These are phyloP conservation scores for Pterocles orientalis DNA, from an alignment of 2,113 vertebrate species.

Conservation along the genomic window DNA sequence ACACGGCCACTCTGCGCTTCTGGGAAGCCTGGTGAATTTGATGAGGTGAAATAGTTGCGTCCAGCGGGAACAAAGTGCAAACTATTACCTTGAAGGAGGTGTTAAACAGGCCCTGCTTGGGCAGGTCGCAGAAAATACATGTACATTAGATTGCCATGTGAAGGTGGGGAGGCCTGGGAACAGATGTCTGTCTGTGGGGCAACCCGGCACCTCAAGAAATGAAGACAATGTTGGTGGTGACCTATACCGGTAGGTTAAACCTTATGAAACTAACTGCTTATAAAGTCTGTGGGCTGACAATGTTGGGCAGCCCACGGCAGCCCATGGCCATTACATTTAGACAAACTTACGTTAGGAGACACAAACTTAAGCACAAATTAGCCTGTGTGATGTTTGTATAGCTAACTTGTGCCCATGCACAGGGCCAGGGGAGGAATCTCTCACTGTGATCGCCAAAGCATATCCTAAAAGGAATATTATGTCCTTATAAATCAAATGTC, in stretches of 20 bases:
- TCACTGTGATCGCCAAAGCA: neutral
- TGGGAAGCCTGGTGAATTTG: neutral
- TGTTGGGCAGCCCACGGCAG: neutral
- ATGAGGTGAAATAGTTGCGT: neutral
- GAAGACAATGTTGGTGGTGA: neutral
- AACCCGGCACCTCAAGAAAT: neutral
- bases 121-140: neutral
- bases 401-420: neutral
- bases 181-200: neutral
- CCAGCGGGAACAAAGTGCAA: neutral
- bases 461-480: neutral
- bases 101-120: neutral
- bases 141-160: neutral
- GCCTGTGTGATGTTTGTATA: neutral
- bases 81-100: neutral
- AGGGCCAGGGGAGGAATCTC: neutral
- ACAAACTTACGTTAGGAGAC: neutral
- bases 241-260: neutral
- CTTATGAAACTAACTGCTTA: neutral
- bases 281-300: neutral
- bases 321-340: neutral
- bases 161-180: neutral
- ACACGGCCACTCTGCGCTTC: fast-evolving
- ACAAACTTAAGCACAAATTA: neutral
- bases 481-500: neutral